Base-by-base conservation (phyloP, 35 echinoderm and acorn worm genomes). In the Nesometra sesokonis region DNA sequence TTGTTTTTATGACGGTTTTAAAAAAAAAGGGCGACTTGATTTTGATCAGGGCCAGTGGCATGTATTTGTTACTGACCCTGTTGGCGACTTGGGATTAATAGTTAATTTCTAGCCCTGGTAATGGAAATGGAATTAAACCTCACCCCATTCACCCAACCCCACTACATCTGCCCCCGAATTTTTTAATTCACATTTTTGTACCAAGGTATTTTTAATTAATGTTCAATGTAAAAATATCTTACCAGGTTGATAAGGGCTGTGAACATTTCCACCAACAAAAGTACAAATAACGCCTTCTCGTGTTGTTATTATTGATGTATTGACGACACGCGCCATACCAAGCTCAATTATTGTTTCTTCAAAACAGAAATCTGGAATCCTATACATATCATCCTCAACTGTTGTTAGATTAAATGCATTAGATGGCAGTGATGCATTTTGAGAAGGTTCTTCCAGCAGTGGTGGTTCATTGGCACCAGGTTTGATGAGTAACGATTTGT, bases 221-320 rank as follows among this genome's bases (percentile, higher is more conserved):
- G n/a, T 13, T 67, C 13, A 13, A 67, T n/a, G n/a, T 0, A 15
- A n/a, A n/a, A n/a, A n/a, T n/a, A n/a, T 13, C 86, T 35, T 38
- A 94, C 93, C 93, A 81, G 93, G 85, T 21, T 84, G 31, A 81
- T 91, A 85, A 35, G 88, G 89, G 47, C 88, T 78, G 78, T 94
- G 89, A 13, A 27, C 67, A 86, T 94, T 91, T 38, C 93, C 93
- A 35, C 93, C 93, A 11, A 78, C 39, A 88, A 94, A 94, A 85
- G 46, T 32, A 39, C 93, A 94, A 27, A 90, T 87, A 38, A 82
- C 86, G 34, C 93, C 93, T 34, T 86, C 78, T 88, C 93, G 88
- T 17, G 89, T 88, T 0, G 93, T 91, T 34, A 30, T 32, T 8
- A 94, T 86, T 52, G 86, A 85, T 21, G 93, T 91, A 40, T 84